Evolutionary conservation across 2,797 vertebrate genomes (phyloP), one percentile per base, ranked within the genome.

Genomic region (Helostoma temminkii): DNA sequence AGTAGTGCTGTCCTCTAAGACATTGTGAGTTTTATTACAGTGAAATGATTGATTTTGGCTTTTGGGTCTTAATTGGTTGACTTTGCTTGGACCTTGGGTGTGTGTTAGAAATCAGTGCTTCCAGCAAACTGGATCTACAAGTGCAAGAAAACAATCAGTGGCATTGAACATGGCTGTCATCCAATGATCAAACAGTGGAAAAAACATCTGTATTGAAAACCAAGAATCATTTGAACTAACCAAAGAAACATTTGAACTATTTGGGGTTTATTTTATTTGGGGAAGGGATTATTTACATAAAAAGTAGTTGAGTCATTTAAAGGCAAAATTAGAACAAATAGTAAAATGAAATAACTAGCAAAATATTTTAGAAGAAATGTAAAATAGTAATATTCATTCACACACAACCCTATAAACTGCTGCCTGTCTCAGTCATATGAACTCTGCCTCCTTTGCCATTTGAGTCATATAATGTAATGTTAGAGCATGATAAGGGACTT

Each of bases 11-110:
- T 48, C 56, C 49, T 62, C 39, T 45, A 48, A 82, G 39, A 43
- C 10, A 0, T 8, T 7, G 24, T 14, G 28, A 52, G 46, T 41
- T 41, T 36, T 65, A 53, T 26, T 47, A 65, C 58, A 56, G 34
- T 64, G n/a, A 64, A 68, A 54, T 3, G 18, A 75, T 65, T 67
- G 57, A 70, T 66, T 67, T 46, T 24, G 42, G 66, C 41, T 75
- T 77, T 61, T 34, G 37, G 24, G 49, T 50, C 70, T 24, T 37
- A 25, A 36, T 58, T 18, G 3, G 50, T 24, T 19, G n/a, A 62
- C 28, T 24, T 62, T 19, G 32, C 16, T 47, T 34, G 24, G 52
- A 53, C 43, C 43, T 28, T 62, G 43, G 56, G 45, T 32, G 48
- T 42, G 25, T 48, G 45, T 48, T 63, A 21, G 47, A 59, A 54